A percentile compares a stretch with the other conserved stretches of the same genome.
These are phyloP conservation scores for Galagoides demidoff DNA, from an alignment of 2,797 vertebrate genomes.

Conservation along the genomic window DNA sequence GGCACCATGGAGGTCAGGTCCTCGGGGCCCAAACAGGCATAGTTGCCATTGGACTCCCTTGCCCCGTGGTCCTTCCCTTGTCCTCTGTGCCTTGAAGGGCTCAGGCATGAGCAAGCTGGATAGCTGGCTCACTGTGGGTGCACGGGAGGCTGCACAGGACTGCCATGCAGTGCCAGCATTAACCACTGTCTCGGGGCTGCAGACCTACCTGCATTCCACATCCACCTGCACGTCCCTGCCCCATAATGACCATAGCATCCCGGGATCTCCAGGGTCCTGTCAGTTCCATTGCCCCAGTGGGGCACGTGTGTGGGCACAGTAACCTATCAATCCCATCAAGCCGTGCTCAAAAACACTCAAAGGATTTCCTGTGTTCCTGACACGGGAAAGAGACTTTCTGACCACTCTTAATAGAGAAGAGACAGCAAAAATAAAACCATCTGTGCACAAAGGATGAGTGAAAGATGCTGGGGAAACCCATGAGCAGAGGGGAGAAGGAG, in stretches of 20 bases:
- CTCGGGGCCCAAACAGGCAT: neutral
- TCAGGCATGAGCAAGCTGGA: neutral
- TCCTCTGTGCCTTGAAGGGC: neutral
- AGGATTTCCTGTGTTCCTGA: neutral
- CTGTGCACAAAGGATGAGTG: neutral
- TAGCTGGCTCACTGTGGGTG: fast-evolving
- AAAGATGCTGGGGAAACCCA: neutral
- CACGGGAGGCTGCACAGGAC: neutral
- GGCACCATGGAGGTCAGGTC: fast-evolving
- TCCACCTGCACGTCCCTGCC: neutral
- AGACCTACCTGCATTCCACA: fast-evolving
- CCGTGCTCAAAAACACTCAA: neutral
- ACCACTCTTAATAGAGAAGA: too few species aligned
- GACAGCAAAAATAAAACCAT: neutral
- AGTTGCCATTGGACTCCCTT: neutral
- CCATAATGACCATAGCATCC: too few species aligned
- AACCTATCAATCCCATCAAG: fast-evolving
- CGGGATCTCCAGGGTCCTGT: neutral
- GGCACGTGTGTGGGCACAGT: neutral
- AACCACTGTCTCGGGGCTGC: neutral
- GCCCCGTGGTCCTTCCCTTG: too few species aligned
- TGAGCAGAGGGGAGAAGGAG: too few species aligned
- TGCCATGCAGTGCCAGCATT: neutral
- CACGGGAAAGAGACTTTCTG: too few species aligned
- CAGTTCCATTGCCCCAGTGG: fast-evolving